Evolutionary conservation across 2,888 invertebrate genomes (phyloP), one percentile per base, ranked within the genome.

Genomic region (Eubasilissa splendida): DNA sequence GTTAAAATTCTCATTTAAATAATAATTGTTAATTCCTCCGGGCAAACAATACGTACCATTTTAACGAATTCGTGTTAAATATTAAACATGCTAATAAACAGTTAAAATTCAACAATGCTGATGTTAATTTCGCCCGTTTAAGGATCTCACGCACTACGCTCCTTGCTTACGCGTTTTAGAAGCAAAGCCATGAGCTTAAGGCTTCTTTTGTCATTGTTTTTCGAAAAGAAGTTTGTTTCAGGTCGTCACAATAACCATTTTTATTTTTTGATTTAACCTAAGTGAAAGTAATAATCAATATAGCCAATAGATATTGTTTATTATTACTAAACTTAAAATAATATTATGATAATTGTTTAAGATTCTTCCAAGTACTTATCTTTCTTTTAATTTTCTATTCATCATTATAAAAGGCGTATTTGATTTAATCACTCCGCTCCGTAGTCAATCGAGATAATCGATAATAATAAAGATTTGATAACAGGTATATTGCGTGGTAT

Each of bases 171-270:
- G 73, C 70, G 52, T 65, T 71, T 74, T 74, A 71, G 52, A 63
- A 73, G 42, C 42, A 42, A 42, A 42, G 77, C 52, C 52, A 59
- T 11, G 33, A 77, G 80, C 82, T 80, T 82, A 68, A 77, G 71
- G 80, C 76, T 77, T 42, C 75, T 80, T 82, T 82, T 82, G 82
- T 82, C 76, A 79, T 81, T 83, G 83, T 83, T 81, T 79, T 75
- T 65, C 54, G 66, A n/a, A 58, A 53, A 53, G 8, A 54, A 14
- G 50, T 42, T 10, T 22, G 53, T 70, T 22, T 54, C 31, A 70
- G 53, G 70, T 11, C 10, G 70, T 70, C 70, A 31, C 14, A 52
- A 10, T 14, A 70, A 54, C 70, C 70, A 70, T 54, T 70, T 70
- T 50, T 4, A 42, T 42, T 42, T 42, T 42, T 5, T 42, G 4